Evolutionary conservation across 92 coral and sea anemone species (phyloP).

Genomic region (Epizoanthus fatuus): DNA sequence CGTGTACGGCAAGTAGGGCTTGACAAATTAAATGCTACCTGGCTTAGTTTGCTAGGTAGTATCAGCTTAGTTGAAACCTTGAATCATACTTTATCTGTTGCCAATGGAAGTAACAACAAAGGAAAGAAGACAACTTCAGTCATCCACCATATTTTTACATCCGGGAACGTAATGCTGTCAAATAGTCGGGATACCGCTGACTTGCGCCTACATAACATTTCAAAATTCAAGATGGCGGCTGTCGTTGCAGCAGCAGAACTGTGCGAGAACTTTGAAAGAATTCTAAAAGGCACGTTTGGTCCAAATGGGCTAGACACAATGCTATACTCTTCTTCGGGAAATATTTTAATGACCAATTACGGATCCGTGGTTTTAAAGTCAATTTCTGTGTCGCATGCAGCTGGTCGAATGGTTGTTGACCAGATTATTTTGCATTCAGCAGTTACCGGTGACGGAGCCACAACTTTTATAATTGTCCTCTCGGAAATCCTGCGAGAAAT

Average conservation of each 20-base stretch:
- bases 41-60: background rate
- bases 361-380: slow-evolving; percentile 87
- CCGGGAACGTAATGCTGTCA: slow-evolving; percentile 49
- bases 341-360: slow-evolving; percentile 85
- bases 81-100: background rate
- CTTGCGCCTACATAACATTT: background rate
- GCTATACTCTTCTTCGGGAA: slow-evolving; percentile 90
- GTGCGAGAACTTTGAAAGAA: slow-evolving; percentile 71
- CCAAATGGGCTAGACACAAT: slow-evolving; percentile 95
- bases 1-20: background rate
- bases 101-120: background rate
- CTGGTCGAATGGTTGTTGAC: slow-evolving; percentile 80
- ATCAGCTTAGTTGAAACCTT: background rate
- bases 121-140: background rate
- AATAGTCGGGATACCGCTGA: slow-evolving; percentile 34
- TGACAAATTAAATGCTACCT: slow-evolving; percentile 10
- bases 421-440: slow-evolving; percentile 61
- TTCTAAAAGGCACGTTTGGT: slow-evolving; percentile 90
- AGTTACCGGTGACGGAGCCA: slow-evolving; percentile 87
- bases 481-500: slow-evolving; percentile 75
- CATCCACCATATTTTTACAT: slow-evolving; percentile 11
- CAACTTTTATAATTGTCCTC: slow-evolving; percentile 81
- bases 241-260: slow-evolving; percentile 63
- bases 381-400: slow-evolving; percentile 66
- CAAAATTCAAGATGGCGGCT: slow-evolving; percentile 82